Base-by-base conservation (phyloP, 2,797 vertebrate species). In the Pangasius mekongensis region DNA sequence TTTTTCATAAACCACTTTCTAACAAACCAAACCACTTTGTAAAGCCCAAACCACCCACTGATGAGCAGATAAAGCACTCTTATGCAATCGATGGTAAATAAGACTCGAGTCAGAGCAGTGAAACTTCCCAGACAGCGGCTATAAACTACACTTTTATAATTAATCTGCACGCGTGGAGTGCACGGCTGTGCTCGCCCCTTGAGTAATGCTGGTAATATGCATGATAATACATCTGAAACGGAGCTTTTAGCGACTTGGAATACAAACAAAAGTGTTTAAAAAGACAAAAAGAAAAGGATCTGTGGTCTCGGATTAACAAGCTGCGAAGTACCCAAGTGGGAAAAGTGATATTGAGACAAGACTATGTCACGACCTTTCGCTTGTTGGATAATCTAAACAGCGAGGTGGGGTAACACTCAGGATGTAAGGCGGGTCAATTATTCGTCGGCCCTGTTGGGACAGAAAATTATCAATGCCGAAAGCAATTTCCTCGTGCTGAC, bases 401-500 rank as follows among this genome's bases (percentile, higher is more conserved):
- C 2, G 47, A 74, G 71, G 30, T 49, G 84, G n/a, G 64, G 86
- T 36, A 60, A 24, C 20, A 1, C 54, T 83, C 62, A 62, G 81
- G 80, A 89, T 73, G 80, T 85, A 49, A 87, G 88, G 86, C 33
- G 82, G 89, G 88, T 91, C 88, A 89, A 88, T 90, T 92, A 90
- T 90, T 85, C 90, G 52, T 91, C 84, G 83, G 85, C 67, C 83
- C 88, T 71, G 52, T 83, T 5, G 69, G 89, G 89, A 91, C 86
- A 76, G 89, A 90, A 91, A 91, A 89, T 91, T 73, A 93, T 92
- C 91, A 90, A 90, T 86, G 88, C 84, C 83, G 87, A 92, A 92
- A 91, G 89, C 91, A 92, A 93, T 93, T 93, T 92, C 91, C 92
- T 89, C 60, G 16, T 62, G 84, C 88, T 91, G 92, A 92, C 92